Evolutionary conservation across 2,797 vertebrate genomes (phyloP).

Genomic region (Apogon talboti): DNA sequence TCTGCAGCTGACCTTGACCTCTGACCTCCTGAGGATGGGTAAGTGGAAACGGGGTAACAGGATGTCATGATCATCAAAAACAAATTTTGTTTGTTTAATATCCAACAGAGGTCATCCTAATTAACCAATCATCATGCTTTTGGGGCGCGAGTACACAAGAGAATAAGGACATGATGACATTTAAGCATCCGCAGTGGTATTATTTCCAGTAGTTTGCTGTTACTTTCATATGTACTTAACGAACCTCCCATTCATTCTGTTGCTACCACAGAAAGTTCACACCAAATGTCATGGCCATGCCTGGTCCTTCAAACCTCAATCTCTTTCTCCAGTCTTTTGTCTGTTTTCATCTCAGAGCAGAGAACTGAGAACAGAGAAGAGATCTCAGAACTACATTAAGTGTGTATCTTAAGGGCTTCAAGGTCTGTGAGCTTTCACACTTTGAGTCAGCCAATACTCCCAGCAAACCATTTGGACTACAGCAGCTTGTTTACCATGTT

Average conservation of each 20-base stretch:
- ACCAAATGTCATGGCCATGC: constrained; percentile 47
- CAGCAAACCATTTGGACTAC: neutral
- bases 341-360: constrained; percentile 1
- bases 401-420: neutral
- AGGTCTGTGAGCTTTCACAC: neutral
- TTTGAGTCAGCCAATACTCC: neutral
- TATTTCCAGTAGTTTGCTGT: constrained; percentile 37
- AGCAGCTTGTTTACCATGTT: constrained; percentile 2
- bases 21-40: constrained; percentile 2
- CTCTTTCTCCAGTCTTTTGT: neutral
- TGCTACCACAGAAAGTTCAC: constrained; percentile 52
- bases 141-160: constrained; percentile 12
- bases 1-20: constrained; percentile 19
- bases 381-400: neutral
- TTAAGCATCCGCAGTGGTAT: constrained; percentile 31
- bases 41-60: constrained; percentile 3
- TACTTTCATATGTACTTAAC: constrained; percentile 42
- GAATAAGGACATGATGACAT: constrained; percentile 46
- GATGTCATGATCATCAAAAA: constrained; percentile 16
- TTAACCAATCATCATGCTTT: neutral
- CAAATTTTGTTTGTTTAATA: neutral
- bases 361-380: no score
- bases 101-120: neutral
- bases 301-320: neutral
- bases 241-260: constrained; percentile 26